Percentiles rank a stretch among this genome's conserved stretches.
phyloP scores from a whole-genome alignment of 2,888 invertebrate species.

The Patella depressa region DNA sequence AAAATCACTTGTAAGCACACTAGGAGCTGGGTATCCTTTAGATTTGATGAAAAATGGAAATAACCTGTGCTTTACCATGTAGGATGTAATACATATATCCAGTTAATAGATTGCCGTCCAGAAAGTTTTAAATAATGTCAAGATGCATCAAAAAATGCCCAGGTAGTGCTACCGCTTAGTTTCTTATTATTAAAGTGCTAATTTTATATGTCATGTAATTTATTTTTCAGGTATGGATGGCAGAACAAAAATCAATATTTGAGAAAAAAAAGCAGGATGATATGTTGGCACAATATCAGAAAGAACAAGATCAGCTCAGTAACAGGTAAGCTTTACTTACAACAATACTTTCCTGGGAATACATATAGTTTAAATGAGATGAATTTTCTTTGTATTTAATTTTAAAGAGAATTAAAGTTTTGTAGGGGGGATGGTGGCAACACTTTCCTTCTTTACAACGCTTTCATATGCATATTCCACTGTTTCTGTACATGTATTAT shows the following conservation, averaged over 20 bases:
- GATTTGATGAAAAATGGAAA: too few species aligned
- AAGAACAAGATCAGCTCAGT: slow-evolving; percentile 97
- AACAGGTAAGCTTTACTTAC: slow-evolving; percentile 80
- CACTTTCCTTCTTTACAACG: background rate
- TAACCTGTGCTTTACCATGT: too few species aligned
- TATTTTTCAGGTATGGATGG: slow-evolving; percentile 77
- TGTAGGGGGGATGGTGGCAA: background rate
- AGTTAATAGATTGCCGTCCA: too few species aligned
- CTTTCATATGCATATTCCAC: background rate
- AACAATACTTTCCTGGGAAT: background rate
- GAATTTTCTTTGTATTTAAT: background rate
- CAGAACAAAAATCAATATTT: slow-evolving; percentile 96
- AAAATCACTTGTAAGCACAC: too few species aligned
- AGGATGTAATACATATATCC: too few species aligned
- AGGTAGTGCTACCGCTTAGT: too few species aligned
- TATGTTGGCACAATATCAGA: slow-evolving; percentile 94
- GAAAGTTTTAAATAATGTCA: too few species aligned
- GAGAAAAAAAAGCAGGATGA: slow-evolving; percentile 99
- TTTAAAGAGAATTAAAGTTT: background rate
- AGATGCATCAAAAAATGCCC: too few species aligned
- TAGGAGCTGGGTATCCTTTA: too few species aligned
- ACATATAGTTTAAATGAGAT: background rate
- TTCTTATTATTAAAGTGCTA: too few species aligned
- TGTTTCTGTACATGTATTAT: too few species aligned
- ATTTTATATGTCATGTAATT: too few species aligned